A percentile compares a stretch with the other conserved stretches of the same genome.
Evolutionary conservation across 2,888 invertebrate genomes (phyloP).

Genomic region (Desoria tigrina): DNA sequence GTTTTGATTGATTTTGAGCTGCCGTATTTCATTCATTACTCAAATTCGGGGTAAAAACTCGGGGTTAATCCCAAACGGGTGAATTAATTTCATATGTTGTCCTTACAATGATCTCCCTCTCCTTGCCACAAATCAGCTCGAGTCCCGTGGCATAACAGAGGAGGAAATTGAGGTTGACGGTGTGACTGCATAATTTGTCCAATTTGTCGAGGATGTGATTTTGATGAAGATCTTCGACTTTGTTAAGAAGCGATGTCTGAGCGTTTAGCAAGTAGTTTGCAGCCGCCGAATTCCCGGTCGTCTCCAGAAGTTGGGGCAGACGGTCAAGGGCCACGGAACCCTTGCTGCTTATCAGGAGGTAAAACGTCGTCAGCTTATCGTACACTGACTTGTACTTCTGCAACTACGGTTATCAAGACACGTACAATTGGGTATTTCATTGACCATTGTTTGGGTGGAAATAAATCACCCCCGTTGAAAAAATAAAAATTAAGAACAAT

Average conservation of each 20-base stretch:
- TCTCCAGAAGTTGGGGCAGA: constrained; percentile 25
- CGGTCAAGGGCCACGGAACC: constrained; percentile 13
- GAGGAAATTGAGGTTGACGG: constrained; percentile 29
- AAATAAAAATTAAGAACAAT: no score
- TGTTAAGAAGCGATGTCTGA: constrained; percentile 1
- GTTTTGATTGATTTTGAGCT: no score
- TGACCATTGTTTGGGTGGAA: no score
- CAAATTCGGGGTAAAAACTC: no score
- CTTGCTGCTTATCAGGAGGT: constrained; percentile 30
- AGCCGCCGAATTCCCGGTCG: constrained; percentile 28
- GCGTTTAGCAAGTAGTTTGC: constrained; percentile 17
- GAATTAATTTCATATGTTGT: no score
- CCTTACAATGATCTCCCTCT: constrained; percentile 35
- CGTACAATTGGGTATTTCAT: no score
- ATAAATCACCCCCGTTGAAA: no score
- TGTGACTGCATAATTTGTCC: constrained; percentile 35
- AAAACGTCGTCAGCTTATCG: constrained; percentile 32
- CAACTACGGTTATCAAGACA: no score
- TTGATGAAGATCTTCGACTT: constrained; percentile 23
- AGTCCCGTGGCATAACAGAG: constrained; percentile 36
- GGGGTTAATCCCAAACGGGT: no score
- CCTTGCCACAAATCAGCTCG: constrained; percentile 34
- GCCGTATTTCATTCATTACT: no score
- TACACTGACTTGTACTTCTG: constrained; percentile 22
- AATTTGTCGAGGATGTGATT: constrained; percentile 29